Percentiles rank a stretch among this genome's conserved stretches.
Evolutionary conservation across 2,113 vertebrate species (phyloP).

Genomic region (Fukomys damarensis): DNA sequence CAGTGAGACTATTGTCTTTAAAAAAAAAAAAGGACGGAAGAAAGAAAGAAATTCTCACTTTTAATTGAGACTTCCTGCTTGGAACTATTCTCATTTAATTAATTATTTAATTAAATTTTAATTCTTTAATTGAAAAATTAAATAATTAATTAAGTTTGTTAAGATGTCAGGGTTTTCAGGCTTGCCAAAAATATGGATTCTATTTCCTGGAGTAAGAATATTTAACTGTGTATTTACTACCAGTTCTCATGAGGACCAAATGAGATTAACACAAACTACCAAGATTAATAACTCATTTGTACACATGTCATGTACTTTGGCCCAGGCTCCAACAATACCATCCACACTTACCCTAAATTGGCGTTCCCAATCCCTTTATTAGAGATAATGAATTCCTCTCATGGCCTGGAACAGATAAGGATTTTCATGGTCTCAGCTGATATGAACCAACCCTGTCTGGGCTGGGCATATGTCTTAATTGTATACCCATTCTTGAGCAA

Average conservation of each 20-base stretch:
- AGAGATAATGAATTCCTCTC: slow-evolving; percentile 78
- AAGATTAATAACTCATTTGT: slow-evolving; percentile 70
- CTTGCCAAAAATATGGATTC: slow-evolving; percentile 60
- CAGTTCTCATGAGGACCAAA: slow-evolving; percentile 65
- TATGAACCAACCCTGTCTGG: slow-evolving; percentile 37
- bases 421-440: slow-evolving; percentile 55
- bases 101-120: too few relatives aligned
- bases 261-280: not conserved
- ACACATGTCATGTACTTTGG: slow-evolving; percentile 66
- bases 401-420: slow-evolving; percentile 48
- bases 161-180: slow-evolving; percentile 67
- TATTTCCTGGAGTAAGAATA: not conserved
- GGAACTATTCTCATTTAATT: slow-evolving; percentile 71
- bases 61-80: slow-evolving; percentile 71
- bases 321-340: slow-evolving; percentile 39
- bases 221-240: not conserved
- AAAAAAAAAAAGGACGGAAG: not conserved
- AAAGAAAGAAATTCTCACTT: slow-evolving; percentile 75
- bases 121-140: too few relatives aligned
- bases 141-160: slow-evolving; percentile 69
- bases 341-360: slow-evolving; percentile 27
- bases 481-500: slow-evolving; percentile 19
- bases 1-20: not conserved
- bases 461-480: not conserved
- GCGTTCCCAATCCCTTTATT: slow-evolving; percentile 73